Conservation (phyloP, 2,888 invertebrate genomes). For the Holacanthella duospinosa region DNA sequence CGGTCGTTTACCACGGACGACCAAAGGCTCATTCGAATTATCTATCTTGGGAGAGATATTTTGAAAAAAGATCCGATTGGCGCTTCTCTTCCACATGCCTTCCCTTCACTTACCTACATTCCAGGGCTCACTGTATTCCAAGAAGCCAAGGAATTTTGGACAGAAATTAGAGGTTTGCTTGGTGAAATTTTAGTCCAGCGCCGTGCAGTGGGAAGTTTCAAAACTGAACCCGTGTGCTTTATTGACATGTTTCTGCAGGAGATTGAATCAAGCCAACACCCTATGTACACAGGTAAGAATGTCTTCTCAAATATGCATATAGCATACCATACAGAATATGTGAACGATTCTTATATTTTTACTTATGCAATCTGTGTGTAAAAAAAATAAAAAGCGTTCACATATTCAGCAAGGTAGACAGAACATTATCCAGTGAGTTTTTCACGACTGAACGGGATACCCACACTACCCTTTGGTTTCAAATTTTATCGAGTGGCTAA, state of each 20-base stretch:
- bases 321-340: too few species aligned
- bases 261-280: conserved; percentile 7
- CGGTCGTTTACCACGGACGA: conserved; percentile 4
- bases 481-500: too few species aligned
- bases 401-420: too few species aligned
- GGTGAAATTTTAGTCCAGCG: conserved; percentile 10
- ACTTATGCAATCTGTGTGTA: too few species aligned
- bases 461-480: too few species aligned
- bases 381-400: too few species aligned
- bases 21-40: conserved; percentile 3
- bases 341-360: too few species aligned
- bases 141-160: conserved; percentile 11
- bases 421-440: too few species aligned
- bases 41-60: conserved; percentile 5
- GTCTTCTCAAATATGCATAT: not conserved
- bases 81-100: conserved; percentile 6
- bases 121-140: conserved; percentile 9
- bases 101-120: conserved; percentile 7
- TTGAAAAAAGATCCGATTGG: conserved; percentile 11
- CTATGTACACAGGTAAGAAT: conserved; percentile 10
- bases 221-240: conserved; percentile 2
- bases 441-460: too few species aligned
- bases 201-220: conserved; percentile 4
- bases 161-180: conserved; percentile 2
- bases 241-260: conserved; percentile 13